A percentile compares a stretch with the other conserved stretches of the same genome.
phyloP scores from a whole-genome alignment of 2,888 invertebrate species.

The Caenorhabditis wallacei region DNA sequence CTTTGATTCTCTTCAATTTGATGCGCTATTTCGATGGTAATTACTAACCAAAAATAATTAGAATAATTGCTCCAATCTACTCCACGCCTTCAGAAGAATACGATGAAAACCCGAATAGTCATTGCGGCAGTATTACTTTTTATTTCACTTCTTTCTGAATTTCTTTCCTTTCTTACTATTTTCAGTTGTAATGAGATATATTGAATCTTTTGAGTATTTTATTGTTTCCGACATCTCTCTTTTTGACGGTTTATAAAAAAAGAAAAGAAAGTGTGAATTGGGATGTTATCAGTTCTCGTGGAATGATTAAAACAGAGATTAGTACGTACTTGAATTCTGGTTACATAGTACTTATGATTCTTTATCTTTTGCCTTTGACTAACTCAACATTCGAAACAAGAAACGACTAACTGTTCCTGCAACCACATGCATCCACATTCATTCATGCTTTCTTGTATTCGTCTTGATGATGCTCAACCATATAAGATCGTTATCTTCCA shows the following conservation, averaged over 20 bases:
- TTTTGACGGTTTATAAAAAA: neutral
- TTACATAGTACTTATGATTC: no score
- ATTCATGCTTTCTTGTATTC: neutral
- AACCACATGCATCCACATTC: no score
- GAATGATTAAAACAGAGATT: neutral
- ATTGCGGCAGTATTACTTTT: conserved; percentile 11
- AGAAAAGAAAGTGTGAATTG: conserved; percentile 5
- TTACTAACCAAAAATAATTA: conserved; percentile 61
- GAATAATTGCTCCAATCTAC: conserved; percentile 60
- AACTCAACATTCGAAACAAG: no score
- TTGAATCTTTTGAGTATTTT: no score
- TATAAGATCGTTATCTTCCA: conserved; percentile 24
- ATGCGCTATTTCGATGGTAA: conserved; percentile 32
- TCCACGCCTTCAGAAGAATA: conserved; percentile 29
- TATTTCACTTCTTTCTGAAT: neutral
- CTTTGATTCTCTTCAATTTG: conserved; percentile 37
- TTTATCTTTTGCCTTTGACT: no score
- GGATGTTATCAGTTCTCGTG: neutral
- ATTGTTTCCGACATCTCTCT: neutral
- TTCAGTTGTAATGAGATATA: no score
- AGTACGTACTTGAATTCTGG: no score
- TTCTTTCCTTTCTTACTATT: neutral
- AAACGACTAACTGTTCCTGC: no score
- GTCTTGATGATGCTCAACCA: conserved; percentile 8
- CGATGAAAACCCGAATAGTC: neutral